Conservation (phyloP, 2,888 invertebrate species). For the Cyaniris semiargus region DNA sequence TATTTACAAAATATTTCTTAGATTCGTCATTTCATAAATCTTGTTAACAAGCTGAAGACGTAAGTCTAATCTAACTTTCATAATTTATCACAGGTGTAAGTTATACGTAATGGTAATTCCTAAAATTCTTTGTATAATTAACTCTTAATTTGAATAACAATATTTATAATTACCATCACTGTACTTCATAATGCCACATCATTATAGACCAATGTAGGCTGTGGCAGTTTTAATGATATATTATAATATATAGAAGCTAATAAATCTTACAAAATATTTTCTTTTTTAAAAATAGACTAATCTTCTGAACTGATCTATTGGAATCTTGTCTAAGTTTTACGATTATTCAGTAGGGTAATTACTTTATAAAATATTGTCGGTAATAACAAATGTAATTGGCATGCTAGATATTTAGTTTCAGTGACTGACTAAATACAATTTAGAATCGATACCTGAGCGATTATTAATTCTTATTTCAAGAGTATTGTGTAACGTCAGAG, state of each 20-base stretch:
- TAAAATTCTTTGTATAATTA: neutral
- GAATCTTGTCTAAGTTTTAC: neutral
- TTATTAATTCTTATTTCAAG: neutral
- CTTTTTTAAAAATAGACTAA: neutral
- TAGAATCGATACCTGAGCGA: neutral
- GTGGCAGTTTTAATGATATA: too few species aligned
- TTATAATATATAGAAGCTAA: too few species aligned
- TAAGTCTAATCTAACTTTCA: neutral
- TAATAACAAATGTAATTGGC: neutral
- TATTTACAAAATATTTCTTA: neutral
- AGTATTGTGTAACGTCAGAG: constrained; percentile 46
- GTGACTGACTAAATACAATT: neutral
- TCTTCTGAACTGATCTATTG: neutral
- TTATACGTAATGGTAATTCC: neutral
- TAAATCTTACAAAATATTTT: neutral
- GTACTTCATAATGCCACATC: neutral
- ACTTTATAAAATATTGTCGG: neutral
- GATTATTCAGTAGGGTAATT: neutral
- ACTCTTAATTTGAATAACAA: neutral
- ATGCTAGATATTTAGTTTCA: neutral
- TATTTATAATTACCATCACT: neutral
- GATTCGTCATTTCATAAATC: neutral
- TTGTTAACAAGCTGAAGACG: neutral
- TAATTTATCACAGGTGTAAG: neutral
- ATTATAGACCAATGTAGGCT: too few species aligned